Evolutionary conservation across 2,888 invertebrate species (phyloP).

Genomic region (Aethes cnicana): DNA sequence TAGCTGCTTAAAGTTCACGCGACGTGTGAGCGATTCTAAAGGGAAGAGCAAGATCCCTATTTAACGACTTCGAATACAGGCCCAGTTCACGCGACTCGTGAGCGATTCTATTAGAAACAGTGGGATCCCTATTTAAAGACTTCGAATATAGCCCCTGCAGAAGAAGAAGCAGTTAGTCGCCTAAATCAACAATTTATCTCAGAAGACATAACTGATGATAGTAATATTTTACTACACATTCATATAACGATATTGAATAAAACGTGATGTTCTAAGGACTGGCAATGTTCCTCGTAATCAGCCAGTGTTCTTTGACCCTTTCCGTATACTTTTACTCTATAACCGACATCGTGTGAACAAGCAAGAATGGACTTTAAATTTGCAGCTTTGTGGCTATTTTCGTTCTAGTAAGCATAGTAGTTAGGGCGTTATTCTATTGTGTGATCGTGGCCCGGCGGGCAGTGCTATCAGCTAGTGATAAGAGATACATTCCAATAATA

Average conservation of each 20-base stretch:
- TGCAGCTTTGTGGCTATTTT: conserved; percentile 37
- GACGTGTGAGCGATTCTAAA: no score
- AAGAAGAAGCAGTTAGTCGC: no score
- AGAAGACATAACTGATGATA: no score
- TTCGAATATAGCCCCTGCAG: no score
- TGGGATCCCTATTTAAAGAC: no score
- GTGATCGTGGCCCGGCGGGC: conserved; percentile 55
- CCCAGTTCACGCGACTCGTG: no score
- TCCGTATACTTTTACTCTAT: conserved; percentile 39
- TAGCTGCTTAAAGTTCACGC: no score
- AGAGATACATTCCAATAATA: conserved; percentile 74
- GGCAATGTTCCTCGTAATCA: conserved; percentile 57
- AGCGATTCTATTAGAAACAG: no score
- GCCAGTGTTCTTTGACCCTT: conserved; percentile 75
- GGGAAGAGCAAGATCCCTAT: no score
- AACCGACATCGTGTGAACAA: conserved; percentile 33
- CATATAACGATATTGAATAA: conserved; percentile 35
- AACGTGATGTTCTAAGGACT: conserved; percentile 54
- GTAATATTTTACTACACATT: no score
- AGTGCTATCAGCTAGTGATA: conserved; percentile 68
- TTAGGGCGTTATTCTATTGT: conserved; percentile 43
- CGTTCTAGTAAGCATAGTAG: conserved; percentile 35
- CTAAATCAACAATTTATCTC: no score
- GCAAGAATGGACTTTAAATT: conserved; percentile 36
- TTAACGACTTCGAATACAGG: no score